phyloP scores from a whole-genome alignment of 2,888 invertebrate genomes.

The Notodonta dromedarius region DNA sequence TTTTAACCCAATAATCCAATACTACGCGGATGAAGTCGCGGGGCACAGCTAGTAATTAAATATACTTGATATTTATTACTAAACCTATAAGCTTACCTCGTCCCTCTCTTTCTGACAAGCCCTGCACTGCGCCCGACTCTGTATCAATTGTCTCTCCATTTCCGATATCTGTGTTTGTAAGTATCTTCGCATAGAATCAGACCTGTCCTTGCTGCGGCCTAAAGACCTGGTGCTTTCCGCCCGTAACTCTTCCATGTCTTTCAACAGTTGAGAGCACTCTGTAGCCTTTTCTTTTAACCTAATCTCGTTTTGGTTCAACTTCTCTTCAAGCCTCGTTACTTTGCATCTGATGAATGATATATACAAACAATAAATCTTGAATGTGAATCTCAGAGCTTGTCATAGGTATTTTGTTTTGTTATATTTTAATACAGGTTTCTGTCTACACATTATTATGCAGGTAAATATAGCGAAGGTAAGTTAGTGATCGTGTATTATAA shows the following conservation, averaged over 20 bases:
- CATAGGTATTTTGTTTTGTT: too few relatives aligned
- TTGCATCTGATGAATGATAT: constrained; percentile 45
- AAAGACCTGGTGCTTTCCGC: constrained; percentile 56
- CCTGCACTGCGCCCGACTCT: constrained; percentile 67
- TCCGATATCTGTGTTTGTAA: constrained; percentile 71
- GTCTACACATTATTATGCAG: too few relatives aligned
- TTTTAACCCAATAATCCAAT: too few relatives aligned
- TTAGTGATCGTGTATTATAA: too few relatives aligned
- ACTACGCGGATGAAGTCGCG: too few relatives aligned
- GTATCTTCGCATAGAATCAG: constrained; percentile 64
- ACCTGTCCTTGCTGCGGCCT: constrained; percentile 59
- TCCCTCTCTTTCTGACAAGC: constrained; percentile 73
- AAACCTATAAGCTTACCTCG: constrained; percentile 53
- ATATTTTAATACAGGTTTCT: too few relatives aligned
- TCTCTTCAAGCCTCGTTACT: constrained; percentile 61
- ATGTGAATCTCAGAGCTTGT: too few relatives aligned
- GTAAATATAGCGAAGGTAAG: too few relatives aligned
- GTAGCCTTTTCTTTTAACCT: constrained; percentile 58
- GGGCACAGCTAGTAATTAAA: too few relatives aligned
- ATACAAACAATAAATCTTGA: too few relatives aligned
- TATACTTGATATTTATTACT: too few relatives aligned
- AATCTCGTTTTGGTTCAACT: constrained; percentile 55
- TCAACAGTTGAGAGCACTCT: constrained; percentile 54
- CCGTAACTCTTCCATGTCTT: constrained; percentile 63
- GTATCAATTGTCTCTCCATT: constrained; percentile 68